Conservation (phyloP, 2,113 vertebrate species). For the Megaceryle maxima region DNA sequence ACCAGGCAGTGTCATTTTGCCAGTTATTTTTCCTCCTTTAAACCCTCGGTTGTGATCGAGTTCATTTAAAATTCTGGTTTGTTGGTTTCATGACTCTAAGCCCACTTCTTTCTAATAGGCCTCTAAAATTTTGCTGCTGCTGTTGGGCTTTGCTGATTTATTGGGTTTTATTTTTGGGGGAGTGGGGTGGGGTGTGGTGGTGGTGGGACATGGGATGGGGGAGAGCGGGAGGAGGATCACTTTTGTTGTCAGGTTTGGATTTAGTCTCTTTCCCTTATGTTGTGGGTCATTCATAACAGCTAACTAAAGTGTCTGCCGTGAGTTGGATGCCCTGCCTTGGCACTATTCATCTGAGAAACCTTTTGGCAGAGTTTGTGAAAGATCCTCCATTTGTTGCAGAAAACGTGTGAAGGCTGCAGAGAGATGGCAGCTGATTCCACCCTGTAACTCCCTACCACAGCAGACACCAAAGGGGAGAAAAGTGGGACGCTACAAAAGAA, state of each 20-base stretch:
- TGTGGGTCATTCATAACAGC: not conserved
- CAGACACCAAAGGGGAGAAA: constrained; percentile 33
- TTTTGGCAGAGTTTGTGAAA: constrained; percentile 23
- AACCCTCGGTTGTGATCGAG: not conserved
- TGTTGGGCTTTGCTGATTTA: not conserved
- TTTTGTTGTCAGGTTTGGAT: not conserved
- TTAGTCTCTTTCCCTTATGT: not conserved
- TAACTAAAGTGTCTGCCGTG: not conserved
- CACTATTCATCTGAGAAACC: not conserved
- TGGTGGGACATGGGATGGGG: too few relatives aligned
- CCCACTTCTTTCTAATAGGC: not conserved
- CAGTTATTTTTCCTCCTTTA: constrained; percentile 22
- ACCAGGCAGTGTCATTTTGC: constrained; percentile 17
- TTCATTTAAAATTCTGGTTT: constrained; percentile 12
- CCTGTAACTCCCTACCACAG: not conserved
- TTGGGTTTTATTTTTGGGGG: not conserved
- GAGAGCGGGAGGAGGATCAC: not conserved
- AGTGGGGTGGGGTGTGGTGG: too few relatives aligned
- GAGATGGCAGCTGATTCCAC: not conserved
- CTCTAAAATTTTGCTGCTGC: not conserved
- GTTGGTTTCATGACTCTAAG: not conserved
- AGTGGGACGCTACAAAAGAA: constrained; percentile 13
- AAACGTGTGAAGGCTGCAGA: not conserved
- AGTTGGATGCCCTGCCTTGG: not conserved
- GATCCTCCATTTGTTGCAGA: not conserved